A percentile compares a stretch with the other conserved stretches of the same genome.
Evolutionary conservation across 1,140 invertebrate species (phyloP).

Genomic region (Penaeus indicus): DNA sequence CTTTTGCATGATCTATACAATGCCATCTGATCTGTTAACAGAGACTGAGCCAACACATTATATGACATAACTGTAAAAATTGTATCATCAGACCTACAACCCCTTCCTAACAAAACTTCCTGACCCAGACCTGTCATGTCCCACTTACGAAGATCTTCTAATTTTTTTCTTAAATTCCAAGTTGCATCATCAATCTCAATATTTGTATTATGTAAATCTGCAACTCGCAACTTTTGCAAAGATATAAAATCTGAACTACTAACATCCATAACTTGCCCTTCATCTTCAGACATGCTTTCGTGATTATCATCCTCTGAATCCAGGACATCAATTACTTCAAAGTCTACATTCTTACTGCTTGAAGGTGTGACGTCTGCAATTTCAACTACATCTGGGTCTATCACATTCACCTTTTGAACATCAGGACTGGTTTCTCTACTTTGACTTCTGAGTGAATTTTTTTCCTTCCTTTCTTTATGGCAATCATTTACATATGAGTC

Average conservation of each 20-base stretch:
- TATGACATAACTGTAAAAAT: slow-evolving; percentile 79
- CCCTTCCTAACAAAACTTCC: slow-evolving; percentile 16
- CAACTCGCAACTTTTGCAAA: background rate
- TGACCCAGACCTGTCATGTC: slow-evolving; percentile 42
- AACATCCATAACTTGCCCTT: slow-evolving; percentile 4
- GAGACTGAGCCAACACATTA: slow-evolving; percentile 88
- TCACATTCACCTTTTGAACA: slow-evolving; percentile 37
- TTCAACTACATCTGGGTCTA: slow-evolving; percentile 50
- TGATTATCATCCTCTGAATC: background rate
- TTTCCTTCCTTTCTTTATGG: background rate
- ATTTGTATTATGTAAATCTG: slow-evolving; percentile 17
- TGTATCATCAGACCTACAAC: slow-evolving; percentile 36
- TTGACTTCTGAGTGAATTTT: background rate
- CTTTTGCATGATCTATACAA: slow-evolving; percentile 79
- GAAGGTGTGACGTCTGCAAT: slow-evolving; percentile 23
- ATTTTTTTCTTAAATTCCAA: background rate
- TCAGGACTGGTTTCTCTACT: background rate
- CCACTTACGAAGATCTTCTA: slow-evolving; percentile 53
- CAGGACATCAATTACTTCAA: slow-evolving; percentile 15
- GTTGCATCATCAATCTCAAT: slow-evolving; percentile 49
- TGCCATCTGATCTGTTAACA: slow-evolving; percentile 81
- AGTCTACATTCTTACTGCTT: background rate
- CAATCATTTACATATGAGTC: background rate
- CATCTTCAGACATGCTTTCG: background rate
- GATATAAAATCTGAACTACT: slow-evolving; percentile 31